phyloP scores from a whole-genome alignment of 2,113 vertebrate species.

The Oncorhynchus masou region DNA sequence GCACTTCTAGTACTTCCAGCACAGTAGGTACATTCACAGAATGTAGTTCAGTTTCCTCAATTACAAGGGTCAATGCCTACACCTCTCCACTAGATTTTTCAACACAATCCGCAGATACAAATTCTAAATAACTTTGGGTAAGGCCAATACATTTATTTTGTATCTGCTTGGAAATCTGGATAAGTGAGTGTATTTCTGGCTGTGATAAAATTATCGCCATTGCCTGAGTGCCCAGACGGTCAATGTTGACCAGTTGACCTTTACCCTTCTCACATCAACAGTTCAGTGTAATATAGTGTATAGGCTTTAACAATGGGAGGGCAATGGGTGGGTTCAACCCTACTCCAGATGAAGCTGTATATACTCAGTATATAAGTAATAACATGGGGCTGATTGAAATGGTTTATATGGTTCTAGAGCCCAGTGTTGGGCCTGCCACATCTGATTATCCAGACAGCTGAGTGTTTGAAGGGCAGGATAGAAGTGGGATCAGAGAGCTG shows the following conservation, averaged over 20 bases:
- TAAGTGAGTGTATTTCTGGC: constrained; percentile 19
- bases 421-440: constrained; percentile 51
- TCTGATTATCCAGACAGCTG: constrained; percentile 53
- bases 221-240: not conserved
- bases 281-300: constrained; percentile 30
- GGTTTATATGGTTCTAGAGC: constrained; percentile 41
- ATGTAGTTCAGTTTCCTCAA: not conserved
- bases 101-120: not conserved
- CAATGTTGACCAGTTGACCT: constrained; percentile 50
- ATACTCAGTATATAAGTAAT: not conserved
- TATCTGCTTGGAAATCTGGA: not conserved
- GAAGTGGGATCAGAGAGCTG: constrained; percentile 31
- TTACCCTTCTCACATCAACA: constrained; percentile 49
- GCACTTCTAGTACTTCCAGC: not conserved
- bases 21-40: not conserved
- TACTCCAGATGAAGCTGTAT: not conserved
- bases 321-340: constrained; percentile 8
- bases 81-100: not conserved
- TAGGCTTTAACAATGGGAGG: constrained; percentile 47
- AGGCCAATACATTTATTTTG: not conserved
- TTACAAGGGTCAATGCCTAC: not conserved
- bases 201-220: constrained; percentile 33
- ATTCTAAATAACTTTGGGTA: not conserved
- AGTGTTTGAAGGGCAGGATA: constrained; percentile 40
- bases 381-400: constrained; percentile 36